Evolutionary conservation across 2,797 vertebrate species (phyloP).

Genomic region (Melanotaenia boesemani): DNA sequence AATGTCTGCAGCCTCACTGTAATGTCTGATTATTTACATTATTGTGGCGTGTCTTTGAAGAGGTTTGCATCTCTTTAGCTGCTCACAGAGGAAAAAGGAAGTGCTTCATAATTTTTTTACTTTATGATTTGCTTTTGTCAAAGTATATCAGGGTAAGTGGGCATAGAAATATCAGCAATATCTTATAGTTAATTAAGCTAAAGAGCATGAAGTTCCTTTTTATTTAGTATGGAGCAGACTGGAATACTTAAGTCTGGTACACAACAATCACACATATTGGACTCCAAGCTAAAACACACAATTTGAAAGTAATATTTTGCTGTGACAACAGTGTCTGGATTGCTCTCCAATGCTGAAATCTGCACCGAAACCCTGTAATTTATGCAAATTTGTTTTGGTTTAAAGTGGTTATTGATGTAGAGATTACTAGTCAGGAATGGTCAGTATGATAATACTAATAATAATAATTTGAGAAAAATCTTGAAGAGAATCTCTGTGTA

Average conservation of each 20-base stretch:
- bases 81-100: conserved; percentile 15
- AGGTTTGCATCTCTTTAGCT: conserved; percentile 39
- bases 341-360: neutral
- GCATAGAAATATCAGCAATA: neutral
- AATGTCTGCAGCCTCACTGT: conserved; percentile 13
- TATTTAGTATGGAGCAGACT: too few species aligned
- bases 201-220: neutral
- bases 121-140: conserved; percentile 6
- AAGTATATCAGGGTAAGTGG: neutral
- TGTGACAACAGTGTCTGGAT: neutral
- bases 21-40: conserved; percentile 9
- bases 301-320: neutral
- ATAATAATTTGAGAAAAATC: neutral
- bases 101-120: conserved; percentile 3
- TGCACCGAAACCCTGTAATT: neutral
- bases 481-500: too few species aligned
- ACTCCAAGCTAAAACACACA: neutral
- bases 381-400: neutral
- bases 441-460: too few species aligned
- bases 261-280: conserved; percentile 2
- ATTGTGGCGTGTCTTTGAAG: conserved; percentile 21
- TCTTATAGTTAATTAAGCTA: neutral
- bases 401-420: neutral
- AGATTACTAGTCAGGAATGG: neutral
- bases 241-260: neutral